Base-by-base conservation (phyloP, 2,888 invertebrate genomes). In the Acronicta psi region DNA sequence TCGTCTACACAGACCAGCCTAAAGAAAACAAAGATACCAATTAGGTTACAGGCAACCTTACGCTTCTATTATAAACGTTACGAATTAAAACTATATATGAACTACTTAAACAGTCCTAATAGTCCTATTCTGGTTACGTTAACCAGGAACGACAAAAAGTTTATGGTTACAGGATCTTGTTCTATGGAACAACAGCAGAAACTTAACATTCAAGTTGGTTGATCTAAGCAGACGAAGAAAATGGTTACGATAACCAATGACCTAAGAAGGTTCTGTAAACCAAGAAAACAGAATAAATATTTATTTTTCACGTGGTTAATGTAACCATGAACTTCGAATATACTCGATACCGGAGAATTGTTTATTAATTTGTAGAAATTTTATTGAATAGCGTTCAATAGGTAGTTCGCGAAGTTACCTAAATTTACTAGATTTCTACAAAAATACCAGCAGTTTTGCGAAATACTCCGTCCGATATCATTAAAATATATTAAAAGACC, bases 1-100 rank as follows among this genome's bases (percentile, higher is more conserved):
- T 98, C 55, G 95, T 97, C 0, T 97, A 97, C 88, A 95, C 95
- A 0, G 95, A 96, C 64, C 94, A 95, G 36, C 85, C 87, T 23
- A 91, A 90, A 47, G 92, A 92, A 8, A 80, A 73, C 4, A 92
- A 91, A 61, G 91, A 90, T 67, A 60, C 53, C 13, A 69, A 69
- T 31, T 69, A 69, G 23, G 20, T 54, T 46, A 40, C 25, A 4
- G 17, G 17, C n/a, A 46, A 44, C 17, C 13, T 31, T 6, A 43
- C n/a, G n/a, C 20, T 40, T 40, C n/a, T 31, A 17, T 18, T 31
- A 4, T n/a, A 7, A 53, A 36, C 4, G n/a, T 23, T 29, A 41
- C 1, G 14, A 16, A 13, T 0, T 47, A 36, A n/a, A 58, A 36
- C 17, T 14, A 37, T 37, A 11, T 31, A 36, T 29, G 6, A 6